Conservation (phyloP, 2,888 invertebrate species). For the Apeira syringaria region DNA sequence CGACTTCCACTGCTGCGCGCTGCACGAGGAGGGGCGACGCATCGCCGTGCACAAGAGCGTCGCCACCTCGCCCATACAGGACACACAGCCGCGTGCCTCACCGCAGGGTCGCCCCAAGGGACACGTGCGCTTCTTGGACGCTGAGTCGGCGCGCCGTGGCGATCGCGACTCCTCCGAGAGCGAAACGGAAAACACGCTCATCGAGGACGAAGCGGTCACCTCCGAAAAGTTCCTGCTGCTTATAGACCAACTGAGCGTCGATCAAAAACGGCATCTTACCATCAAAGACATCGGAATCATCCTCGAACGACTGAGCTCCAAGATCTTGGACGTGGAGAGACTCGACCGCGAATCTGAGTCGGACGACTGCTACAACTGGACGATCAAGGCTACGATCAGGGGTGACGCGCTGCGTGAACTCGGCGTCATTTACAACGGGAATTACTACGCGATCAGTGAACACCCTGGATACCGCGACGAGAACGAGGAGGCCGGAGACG, state of each 20-base stretch:
- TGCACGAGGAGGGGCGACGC: slow-evolving; percentile 96
- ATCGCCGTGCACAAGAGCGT: slow-evolving; percentile 96
- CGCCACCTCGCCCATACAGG: slow-evolving; percentile 96
- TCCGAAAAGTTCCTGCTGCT: slow-evolving; percentile 96
- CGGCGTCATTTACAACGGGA: slow-evolving; percentile 97
- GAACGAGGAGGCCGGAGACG: slow-evolving; percentile 93
- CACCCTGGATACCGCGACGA: slow-evolving; percentile 97
- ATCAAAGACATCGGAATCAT: slow-evolving; percentile 98
- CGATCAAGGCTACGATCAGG: slow-evolving; percentile 96
- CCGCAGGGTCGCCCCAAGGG: slow-evolving; percentile 89
- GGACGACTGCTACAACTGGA: slow-evolving; percentile 98
- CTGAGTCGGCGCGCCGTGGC: slow-evolving; percentile 84
- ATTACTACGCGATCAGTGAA: slow-evolving; percentile 97
- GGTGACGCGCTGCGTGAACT: slow-evolving; percentile 95
- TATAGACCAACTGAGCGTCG: slow-evolving; percentile 96
- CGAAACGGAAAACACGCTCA: slow-evolving; percentile 96
- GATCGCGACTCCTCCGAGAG: slow-evolving; percentile 95
- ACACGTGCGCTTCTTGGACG: slow-evolving; percentile 94
- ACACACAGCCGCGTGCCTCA: slow-evolving; percentile 86
- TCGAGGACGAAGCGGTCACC: slow-evolving; percentile 95
- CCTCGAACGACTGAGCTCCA: slow-evolving; percentile 94
- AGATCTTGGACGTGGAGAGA: slow-evolving; percentile 96
- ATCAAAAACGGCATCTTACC: slow-evolving; percentile 95
- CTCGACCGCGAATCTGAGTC: slow-evolving; percentile 96
- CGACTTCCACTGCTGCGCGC: slow-evolving; percentile 97